phyloP scores from a whole-genome alignment of 1,140 invertebrate species.

The Nasonia longicornis region DNA sequence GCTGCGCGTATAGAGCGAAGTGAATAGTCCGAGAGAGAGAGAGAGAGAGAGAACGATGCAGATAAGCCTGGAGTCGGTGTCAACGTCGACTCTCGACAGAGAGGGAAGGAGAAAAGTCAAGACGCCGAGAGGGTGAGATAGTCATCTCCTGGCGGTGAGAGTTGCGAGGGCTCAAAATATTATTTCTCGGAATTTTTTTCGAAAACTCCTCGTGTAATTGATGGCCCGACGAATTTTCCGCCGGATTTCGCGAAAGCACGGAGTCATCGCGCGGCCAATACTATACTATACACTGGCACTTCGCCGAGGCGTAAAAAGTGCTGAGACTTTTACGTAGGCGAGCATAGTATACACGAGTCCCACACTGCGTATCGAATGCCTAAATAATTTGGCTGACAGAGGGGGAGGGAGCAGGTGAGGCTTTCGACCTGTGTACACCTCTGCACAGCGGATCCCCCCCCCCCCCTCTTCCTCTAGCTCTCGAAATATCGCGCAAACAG shows the following conservation, averaged over 20 bases:
- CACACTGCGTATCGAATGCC: neutral
- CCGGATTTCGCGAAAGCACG: neutral
- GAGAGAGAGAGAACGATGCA: too few species aligned
- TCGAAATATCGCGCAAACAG: conserved; percentile 35
- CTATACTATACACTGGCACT: neutral
- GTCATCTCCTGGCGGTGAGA: neutral
- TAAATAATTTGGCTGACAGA: neutral
- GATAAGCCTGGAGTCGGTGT: neutral
- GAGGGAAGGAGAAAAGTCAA: neutral
- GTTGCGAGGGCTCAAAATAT: too few species aligned
- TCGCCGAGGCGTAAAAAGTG: neutral
- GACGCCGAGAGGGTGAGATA: neutral
- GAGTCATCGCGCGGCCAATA: neutral
- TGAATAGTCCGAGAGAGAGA: too few species aligned
- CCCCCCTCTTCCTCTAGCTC: neutral
- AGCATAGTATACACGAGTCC: neutral
- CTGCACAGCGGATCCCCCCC: neutral
- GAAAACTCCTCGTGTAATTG: too few species aligned
- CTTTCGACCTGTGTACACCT: neutral
- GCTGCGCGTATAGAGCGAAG: too few species aligned
- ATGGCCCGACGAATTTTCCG: neutral
- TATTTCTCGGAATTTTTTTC: too few species aligned
- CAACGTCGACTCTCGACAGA: neutral
- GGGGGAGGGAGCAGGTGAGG: conserved; percentile 25
- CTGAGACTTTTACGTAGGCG: neutral